Evolutionary conservation across 2,888 invertebrate species (phyloP), one percentile per base, ranked within the genome.

Genomic region (Adineta ricciae): DNA sequence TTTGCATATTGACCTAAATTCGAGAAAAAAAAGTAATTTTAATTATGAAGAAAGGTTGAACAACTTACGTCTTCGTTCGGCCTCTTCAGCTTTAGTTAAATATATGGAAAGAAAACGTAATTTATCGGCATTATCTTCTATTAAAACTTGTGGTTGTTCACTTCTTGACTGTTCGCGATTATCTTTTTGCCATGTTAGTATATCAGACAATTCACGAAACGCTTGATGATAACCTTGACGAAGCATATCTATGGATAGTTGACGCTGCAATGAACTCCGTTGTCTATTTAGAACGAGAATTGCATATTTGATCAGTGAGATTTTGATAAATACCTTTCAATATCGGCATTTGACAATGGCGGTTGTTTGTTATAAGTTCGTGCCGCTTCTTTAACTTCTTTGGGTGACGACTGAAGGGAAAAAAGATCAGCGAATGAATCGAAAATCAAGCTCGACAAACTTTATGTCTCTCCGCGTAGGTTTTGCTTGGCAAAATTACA

Each of bases 221-320:
- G 85, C 83, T 32, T 83, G 64, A 52, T 85, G 85, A 78, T 52
- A 83, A 46, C 85, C 85, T 49, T 83, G 72, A 38, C 52, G 73
- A 38, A 85, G 85, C 85, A 85, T 85, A 50, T 85, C 85, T 27
- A 85, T 50, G 1, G 83, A 83, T n/a, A 85, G 27, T 72, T 85
- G 72, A 50, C 83, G 83, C 72, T 83, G 56, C 21, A 85, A 85
- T 38, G 83, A 46, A 64, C 50, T 85, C 54, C 83, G 83, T 38
- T 83, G 49, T 41, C 85, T 85, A 56, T 50, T 27, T 56, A 8
- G 8, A 46, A 46, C 50, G 50, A 50, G 19, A 56, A 50, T n/a
- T 52, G 5, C 46, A 32, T 83, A 24, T 8, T 78, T 50, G 11
- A 72, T 24, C 9, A 73, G 27, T 72, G n/a, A 72, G 14, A 24